These are phyloP conservation scores for Chrysoperla carnea DNA, from an alignment of 1,140 invertebrate species.

Conservation along the genomic window DNA sequence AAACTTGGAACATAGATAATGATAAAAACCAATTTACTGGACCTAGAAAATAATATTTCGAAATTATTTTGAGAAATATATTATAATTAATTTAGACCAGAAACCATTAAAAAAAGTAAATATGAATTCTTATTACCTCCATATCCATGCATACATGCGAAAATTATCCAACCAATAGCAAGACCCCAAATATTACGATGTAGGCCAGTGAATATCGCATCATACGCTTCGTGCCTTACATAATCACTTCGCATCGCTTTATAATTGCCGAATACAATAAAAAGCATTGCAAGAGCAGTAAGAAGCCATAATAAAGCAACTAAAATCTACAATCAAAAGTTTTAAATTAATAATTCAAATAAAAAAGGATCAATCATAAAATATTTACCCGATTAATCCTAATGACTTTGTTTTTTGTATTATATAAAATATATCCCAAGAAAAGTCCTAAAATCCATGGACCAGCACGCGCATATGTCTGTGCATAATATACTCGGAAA, in stretches of 20 bases:
- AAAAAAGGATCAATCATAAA: constrained; percentile 1
- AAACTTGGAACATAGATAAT: neutral
- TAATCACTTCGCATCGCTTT: constrained; percentile 7
- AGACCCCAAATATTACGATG: constrained; percentile 39
- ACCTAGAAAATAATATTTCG: constrained; percentile 18
- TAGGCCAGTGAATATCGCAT: constrained; percentile 40
- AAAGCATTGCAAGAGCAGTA: neutral
- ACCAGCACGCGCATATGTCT: constrained; percentile 12
- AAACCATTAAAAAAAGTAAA: too few species aligned
- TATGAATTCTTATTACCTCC: constrained; percentile 33
- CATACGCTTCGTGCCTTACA: constrained; percentile 20
- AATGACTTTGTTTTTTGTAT: constrained; percentile 1
- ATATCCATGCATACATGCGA: constrained; percentile 42
- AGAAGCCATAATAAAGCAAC: neutral
- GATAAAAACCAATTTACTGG: constrained; percentile 28
- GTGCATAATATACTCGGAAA: constrained; percentile 2
- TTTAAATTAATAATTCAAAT: constrained; percentile 1
- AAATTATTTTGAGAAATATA: too few species aligned
- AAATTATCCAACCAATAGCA: constrained; percentile 44
- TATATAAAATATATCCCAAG: constrained; percentile 11
- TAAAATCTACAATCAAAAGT: neutral
- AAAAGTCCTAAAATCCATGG: constrained; percentile 16
- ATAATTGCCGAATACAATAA: constrained; percentile 7
- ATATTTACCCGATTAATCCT: neutral
- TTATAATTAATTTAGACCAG: too few species aligned